Conservation (phyloP, 2,888 invertebrate genomes). For the Tridacna crocea region DNA sequence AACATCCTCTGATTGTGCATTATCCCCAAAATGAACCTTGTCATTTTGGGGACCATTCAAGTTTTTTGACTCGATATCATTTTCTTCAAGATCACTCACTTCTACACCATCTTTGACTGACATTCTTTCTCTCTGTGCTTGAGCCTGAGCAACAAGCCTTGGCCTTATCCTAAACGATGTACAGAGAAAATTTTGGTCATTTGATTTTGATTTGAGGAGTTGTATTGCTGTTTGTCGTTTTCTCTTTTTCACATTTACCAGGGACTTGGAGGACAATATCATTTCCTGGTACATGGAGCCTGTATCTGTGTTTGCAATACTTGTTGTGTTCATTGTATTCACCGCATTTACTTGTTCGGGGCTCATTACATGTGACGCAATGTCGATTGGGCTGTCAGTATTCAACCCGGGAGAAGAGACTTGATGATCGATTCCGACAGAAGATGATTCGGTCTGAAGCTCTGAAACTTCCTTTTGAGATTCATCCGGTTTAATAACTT, state of each 20-base stretch:
- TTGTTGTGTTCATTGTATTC: constrained; percentile 61
- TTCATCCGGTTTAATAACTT: constrained; percentile 4
- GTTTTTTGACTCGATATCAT: constrained; percentile 55
- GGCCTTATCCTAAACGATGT: constrained; percentile 73
- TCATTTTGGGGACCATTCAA: constrained; percentile 65
- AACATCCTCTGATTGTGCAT: constrained; percentile 22
- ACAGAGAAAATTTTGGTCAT: constrained; percentile 73
- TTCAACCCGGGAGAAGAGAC: background rate
- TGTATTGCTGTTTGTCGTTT: constrained; percentile 72
- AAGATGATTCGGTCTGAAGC: background rate
- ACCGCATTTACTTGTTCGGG: constrained; percentile 46
- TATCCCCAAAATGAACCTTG: constrained; percentile 54
- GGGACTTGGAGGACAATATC: constrained; percentile 73
- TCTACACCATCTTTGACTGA: constrained; percentile 35
- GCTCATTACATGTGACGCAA: constrained; percentile 51
- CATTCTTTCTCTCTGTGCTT: constrained; percentile 56
- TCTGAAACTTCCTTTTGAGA: background rate
- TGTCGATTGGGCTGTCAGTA: constrained; percentile 10
- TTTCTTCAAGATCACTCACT: constrained; percentile 47
- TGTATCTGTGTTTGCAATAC: constrained; percentile 60
- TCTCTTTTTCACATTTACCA: constrained; percentile 73
- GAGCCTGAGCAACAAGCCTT: constrained; percentile 60
- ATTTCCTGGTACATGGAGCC: constrained; percentile 75
- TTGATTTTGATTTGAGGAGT: constrained; percentile 70
- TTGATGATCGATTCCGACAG: background rate